These are phyloP conservation scores for Drosophila nigricruria DNA, from an alignment of 2,888 invertebrate species.

Conservation along the genomic window DNA sequence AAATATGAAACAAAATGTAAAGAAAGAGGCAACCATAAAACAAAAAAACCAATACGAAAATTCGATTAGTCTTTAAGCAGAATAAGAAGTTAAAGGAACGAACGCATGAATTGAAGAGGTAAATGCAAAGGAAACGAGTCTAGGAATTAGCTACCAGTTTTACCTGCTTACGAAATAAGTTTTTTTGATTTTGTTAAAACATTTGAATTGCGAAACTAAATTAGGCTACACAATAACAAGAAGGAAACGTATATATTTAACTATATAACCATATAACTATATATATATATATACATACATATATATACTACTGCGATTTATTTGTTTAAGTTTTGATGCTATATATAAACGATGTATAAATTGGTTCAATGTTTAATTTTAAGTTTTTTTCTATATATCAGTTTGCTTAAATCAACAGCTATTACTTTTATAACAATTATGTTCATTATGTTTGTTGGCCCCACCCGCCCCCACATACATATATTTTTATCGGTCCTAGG, in stretches of 20 bases:
- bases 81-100: slow-evolving; percentile 20
- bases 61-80: slow-evolving; percentile 59
- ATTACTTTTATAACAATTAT: slow-evolving; percentile 52
- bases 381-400: slow-evolving; percentile 51
- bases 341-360: slow-evolving; percentile 52
- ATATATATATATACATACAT: slow-evolving; percentile 29
- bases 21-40: slow-evolving; percentile 75
- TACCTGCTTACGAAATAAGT: slow-evolving; percentile 82
- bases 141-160: slow-evolving; percentile 83
- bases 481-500: slow-evolving; percentile 55
- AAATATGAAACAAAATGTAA: slow-evolving; percentile 62
- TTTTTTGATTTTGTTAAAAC: slow-evolving; percentile 56
- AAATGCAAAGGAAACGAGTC: slow-evolving; percentile 25
- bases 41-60: slow-evolving; percentile 42
- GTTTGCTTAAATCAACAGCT: slow-evolving; percentile 52
- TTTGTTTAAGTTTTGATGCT: slow-evolving; percentile 69
- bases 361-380: slow-evolving; percentile 75
- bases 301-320: slow-evolving; percentile 76
- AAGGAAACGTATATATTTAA: slow-evolving; percentile 22
- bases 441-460: slow-evolving; percentile 56
- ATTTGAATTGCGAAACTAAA: slow-evolving; percentile 48
- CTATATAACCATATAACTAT: slow-evolving; percentile 9
- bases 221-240: slow-evolving; percentile 23
- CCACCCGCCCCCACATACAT: slow-evolving; percentile 26
- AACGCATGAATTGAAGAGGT: slow-evolving; percentile 20